These are phyloP conservation scores for Nasonia longicornis DNA, from an alignment of 1,140 invertebrate species.

Conservation along the genomic window DNA sequence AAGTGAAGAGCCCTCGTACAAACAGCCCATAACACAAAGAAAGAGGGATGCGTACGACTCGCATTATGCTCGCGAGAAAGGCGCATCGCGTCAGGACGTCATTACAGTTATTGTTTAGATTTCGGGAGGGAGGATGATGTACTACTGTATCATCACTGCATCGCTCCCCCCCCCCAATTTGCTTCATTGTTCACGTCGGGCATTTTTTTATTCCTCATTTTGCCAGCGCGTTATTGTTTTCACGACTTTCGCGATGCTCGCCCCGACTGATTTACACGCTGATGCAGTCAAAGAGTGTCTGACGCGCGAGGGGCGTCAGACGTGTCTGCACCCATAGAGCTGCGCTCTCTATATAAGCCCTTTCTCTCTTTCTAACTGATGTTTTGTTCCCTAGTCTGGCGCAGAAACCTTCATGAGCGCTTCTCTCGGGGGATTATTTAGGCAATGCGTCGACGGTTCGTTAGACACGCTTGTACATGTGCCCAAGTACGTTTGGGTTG, in stretches of 20 bases:
- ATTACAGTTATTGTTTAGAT: not conserved
- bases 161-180: too few relatives aligned
- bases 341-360: not conserved
- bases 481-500: too few relatives aligned
- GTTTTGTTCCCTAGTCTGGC: not conserved
- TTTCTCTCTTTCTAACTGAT: not conserved
- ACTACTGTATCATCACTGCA: too few relatives aligned
- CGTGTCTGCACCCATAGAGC: not conserved
- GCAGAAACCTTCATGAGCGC: not conserved
- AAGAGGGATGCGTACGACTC: too few relatives aligned
- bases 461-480: too few relatives aligned
- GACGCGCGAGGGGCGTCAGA: not conserved
- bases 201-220: not conserved
- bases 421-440: too few relatives aligned
- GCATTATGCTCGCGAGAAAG: too few relatives aligned
- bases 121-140: not conserved
- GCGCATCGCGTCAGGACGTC: too few relatives aligned
- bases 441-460: too few relatives aligned
- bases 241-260: not conserved
- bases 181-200: not conserved
- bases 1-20: not conserved
- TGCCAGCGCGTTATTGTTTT: not conserved
- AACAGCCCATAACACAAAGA: not conserved
- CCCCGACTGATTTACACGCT: not conserved
- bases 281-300: not conserved